These are phyloP conservation scores for Caenorhabditis becei DNA, from an alignment of 2,888 invertebrate genomes.

Conservation along the genomic window DNA sequence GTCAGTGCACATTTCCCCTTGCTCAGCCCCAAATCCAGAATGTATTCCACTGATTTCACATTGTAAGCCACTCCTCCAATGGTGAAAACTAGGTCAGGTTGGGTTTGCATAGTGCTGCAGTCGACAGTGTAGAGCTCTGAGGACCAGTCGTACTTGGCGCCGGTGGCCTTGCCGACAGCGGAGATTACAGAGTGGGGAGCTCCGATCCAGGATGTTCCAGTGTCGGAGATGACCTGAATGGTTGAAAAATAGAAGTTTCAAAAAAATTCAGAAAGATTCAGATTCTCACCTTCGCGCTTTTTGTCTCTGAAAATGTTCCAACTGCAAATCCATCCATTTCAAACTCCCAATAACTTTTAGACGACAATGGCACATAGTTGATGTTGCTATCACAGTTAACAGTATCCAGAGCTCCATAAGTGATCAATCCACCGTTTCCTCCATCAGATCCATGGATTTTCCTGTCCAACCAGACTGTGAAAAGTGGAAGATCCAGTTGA, in stretches of 20 bases:
- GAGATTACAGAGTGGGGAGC: conserved; percentile 60
- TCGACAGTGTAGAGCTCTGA: conserved; percentile 65
- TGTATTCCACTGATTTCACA: conserved; percentile 69
- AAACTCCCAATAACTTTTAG: conserved; percentile 70
- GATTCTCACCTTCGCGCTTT: too few species aligned
- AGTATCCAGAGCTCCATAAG: conserved; percentile 80
- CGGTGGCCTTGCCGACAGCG: conserved; percentile 51
- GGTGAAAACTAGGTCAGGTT: conserved; percentile 63
- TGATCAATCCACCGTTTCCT: conserved; percentile 73
- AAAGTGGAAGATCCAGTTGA: conserved; percentile 84
- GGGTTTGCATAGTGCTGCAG: conserved; percentile 66
- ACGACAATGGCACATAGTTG: conserved; percentile 69
- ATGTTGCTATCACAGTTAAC: conserved; percentile 71
- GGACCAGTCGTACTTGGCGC: conserved; percentile 48
- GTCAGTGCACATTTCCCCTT: conserved; percentile 62
- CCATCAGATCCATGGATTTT: conserved; percentile 64
- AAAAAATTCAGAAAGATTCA: too few species aligned
- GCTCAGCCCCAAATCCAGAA: conserved; percentile 64
- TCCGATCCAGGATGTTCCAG: conserved; percentile 65
- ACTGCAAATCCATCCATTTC: conserved; percentile 56
- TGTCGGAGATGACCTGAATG: conserved; percentile 63
- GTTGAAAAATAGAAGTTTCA: too few species aligned
- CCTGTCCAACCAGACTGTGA: conserved; percentile 75
- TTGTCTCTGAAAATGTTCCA: conserved; percentile 47
- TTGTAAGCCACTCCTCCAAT: conserved; percentile 68